These are phyloP conservation scores for Tauraco erythrolophus DNA, from an alignment of 2,113 vertebrate genomes.

Conservation along the genomic window DNA sequence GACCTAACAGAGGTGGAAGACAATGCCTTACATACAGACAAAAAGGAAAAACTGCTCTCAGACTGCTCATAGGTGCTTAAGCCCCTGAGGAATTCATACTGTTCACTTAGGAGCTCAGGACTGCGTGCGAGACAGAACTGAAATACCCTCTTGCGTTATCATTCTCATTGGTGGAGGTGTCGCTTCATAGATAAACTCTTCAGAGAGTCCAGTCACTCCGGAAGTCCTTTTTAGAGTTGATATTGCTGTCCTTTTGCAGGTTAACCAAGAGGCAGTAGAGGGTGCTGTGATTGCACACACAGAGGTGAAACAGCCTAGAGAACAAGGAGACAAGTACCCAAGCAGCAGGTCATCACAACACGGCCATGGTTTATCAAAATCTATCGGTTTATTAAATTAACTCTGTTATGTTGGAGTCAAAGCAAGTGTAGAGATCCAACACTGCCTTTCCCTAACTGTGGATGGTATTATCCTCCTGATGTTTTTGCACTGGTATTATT, in stretches of 20 bases:
- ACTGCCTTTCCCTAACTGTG: neutral
- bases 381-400: neutral
- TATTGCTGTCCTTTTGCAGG: neutral
- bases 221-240: neutral
- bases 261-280: conserved; percentile 8
- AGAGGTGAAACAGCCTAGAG: neutral
- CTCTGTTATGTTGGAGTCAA: neutral
- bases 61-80: neutral
- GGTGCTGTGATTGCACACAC: conserved; percentile 51
- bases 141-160: rapidly evolving
- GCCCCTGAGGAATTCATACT: neutral
- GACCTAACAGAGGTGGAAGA: neutral
- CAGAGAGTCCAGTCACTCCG: rapidly evolving
- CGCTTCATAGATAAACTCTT: neutral
- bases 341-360: neutral
- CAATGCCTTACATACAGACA: no score
- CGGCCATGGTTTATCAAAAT: neutral
- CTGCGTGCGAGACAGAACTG: neutral
- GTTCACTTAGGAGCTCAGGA: neutral
- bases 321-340: neutral
- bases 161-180: neutral
- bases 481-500: neutral
- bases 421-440: neutral
- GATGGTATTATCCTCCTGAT: neutral
- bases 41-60: no score